phyloP scores from a whole-genome alignment of 2,113 vertebrate species.

The Oncorhynchus kisutch region DNA sequence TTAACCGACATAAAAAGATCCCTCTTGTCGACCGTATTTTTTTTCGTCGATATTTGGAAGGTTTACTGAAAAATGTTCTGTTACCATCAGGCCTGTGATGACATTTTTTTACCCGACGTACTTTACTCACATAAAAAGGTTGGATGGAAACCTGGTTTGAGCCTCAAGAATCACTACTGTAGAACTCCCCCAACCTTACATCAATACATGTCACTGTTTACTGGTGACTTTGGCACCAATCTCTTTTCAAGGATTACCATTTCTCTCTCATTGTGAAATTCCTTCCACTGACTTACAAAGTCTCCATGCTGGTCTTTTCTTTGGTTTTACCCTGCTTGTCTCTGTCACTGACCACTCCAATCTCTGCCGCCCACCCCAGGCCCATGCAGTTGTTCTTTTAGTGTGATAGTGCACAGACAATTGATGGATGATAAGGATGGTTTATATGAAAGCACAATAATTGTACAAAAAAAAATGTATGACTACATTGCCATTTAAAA shows the following conservation, averaged over 20 bases:
- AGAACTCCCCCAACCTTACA: no score
- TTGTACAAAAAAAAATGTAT: conserved; percentile 46
- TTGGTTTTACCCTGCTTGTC: neutral
- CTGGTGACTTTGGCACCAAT: neutral
- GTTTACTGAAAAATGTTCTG: no score
- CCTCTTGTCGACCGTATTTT: no score
- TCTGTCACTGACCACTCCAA: neutral
- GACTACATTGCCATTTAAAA: conserved; percentile 45
- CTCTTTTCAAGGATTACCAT: neutral
- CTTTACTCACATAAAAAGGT: no score
- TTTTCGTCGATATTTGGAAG: no score
- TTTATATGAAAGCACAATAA: conserved; percentile 54
- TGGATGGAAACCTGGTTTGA: neutral
- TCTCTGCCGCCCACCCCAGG: neutral
- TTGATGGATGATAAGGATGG: conserved; percentile 44
- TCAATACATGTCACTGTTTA: no score
- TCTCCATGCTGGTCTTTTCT: neutral
- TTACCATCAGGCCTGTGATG: no score
- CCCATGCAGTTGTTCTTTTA: no score
- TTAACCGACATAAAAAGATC: no score
- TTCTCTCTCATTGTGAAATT: neutral
- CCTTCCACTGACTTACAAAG: neutral
- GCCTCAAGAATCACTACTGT: neutral
- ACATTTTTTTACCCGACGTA: no score
- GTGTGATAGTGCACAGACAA: conserved; percentile 36